A percentile compares a stretch with the other conserved stretches of the same genome.
phyloP scores from a whole-genome alignment of 1,140 invertebrate genomes.

The Pseudomyrmex pallidus region DNA sequence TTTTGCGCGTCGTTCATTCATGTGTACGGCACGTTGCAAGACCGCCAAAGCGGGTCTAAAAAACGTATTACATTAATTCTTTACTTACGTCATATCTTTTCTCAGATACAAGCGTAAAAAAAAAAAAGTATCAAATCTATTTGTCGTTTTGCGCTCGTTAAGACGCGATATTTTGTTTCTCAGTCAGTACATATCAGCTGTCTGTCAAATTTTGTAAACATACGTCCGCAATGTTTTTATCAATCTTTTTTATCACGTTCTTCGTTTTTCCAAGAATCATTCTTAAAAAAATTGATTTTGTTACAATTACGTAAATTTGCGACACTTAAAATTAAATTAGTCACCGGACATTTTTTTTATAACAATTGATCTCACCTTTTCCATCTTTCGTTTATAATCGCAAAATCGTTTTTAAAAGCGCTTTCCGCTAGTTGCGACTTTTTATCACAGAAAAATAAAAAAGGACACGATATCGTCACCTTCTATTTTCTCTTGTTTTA shows the following conservation, averaged over 20 bases:
- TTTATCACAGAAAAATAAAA: neutral
- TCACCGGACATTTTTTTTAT: too few relatives aligned
- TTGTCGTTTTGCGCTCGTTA: neutral
- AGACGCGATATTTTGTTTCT: neutral
- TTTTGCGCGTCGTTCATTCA: neutral
- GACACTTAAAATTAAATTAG: too few relatives aligned
- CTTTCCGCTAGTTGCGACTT: neutral
- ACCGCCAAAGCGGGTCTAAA: neutral
- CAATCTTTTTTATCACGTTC: neutral
- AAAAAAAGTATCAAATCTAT: conserved; percentile 12
- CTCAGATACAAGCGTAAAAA: neutral
- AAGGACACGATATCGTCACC: neutral
- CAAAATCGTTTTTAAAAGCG: neutral
- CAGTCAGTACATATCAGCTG: conserved; percentile 3
- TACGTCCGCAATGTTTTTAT: neutral
- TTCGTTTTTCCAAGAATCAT: conserved; percentile 6
- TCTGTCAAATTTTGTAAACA: conserved; percentile 30
- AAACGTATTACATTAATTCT: neutral
- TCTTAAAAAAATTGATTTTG: neutral
- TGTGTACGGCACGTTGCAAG: neutral
- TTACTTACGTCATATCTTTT: neutral
- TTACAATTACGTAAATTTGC: neutral
- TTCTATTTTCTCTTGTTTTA: neutral
- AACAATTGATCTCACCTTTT: neutral
- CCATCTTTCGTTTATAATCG: too few relatives aligned